These are phyloP conservation scores for Theodoxus fluviatilis DNA, from an alignment of 2,888 invertebrate genomes.

Conservation along the genomic window DNA sequence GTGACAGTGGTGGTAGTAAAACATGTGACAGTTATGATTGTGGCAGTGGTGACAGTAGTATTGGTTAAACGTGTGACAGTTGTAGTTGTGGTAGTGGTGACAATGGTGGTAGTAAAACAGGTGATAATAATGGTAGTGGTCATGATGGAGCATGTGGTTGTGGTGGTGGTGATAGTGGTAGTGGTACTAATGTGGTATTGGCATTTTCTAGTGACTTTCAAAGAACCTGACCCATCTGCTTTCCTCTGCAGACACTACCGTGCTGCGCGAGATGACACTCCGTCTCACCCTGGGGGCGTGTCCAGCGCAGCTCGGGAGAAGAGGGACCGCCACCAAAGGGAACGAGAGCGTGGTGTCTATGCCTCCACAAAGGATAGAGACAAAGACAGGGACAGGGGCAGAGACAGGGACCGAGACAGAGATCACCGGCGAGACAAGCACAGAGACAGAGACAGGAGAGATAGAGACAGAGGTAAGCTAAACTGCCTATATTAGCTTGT, in stretches of 20 bases:
- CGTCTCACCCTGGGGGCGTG: conserved; percentile 92
- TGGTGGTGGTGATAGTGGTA: too few relatives aligned
- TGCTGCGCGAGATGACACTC: conserved; percentile 84
- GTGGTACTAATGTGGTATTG: too few relatives aligned
- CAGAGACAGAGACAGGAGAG: conserved; percentile 70
- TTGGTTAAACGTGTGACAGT: too few relatives aligned
- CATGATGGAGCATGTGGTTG: too few relatives aligned
- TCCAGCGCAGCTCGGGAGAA: conserved; percentile 80
- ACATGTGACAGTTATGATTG: too few relatives aligned
- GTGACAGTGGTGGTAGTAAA: too few relatives aligned
- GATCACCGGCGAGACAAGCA: conserved; percentile 68
- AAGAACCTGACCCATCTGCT: too few relatives aligned
- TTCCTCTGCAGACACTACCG: conserved; percentile 73
- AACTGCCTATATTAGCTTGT: not conserved
- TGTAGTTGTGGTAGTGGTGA: too few relatives aligned
- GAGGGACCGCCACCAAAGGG: conserved; percentile 71
- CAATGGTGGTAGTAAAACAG: too few relatives aligned
- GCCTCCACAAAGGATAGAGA: conserved; percentile 75
- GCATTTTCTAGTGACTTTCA: too few relatives aligned
- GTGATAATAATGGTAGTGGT: too few relatives aligned
- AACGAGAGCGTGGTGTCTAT: conserved; percentile 77
- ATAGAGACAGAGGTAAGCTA: conserved; percentile 34
- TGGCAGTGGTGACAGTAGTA: too few relatives aligned
- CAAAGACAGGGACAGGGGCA: conserved; percentile 69
- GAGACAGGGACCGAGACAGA: conserved; percentile 68